phyloP scores from a whole-genome alignment of 1,140 invertebrate species.

The Macrocentrus cingulum region DNA sequence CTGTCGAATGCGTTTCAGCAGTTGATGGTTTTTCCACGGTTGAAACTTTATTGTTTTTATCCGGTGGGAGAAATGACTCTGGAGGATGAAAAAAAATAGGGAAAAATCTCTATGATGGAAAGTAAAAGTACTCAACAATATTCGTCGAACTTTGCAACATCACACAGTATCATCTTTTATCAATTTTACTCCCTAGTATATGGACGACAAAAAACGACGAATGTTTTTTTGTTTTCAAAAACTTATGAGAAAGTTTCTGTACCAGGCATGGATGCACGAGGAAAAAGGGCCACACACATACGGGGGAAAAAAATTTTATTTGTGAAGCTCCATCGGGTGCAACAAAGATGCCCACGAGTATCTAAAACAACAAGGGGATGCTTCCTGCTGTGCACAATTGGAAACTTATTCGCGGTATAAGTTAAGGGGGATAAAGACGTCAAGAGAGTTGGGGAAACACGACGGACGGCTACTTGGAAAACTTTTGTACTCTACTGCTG shows the following conservation, averaged over 20 bases:
- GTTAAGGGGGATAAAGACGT: background rate
- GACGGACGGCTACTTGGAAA: slow-evolving; percentile 20
- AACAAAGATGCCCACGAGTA: background rate
- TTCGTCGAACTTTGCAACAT: background rate
- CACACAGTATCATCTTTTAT: background rate
- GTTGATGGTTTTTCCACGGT: background rate
- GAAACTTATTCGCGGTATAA: background rate
- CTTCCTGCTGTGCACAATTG: slow-evolving; percentile 2
- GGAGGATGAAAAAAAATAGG: no score
- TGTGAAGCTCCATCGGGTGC: background rate
- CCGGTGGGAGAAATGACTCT: no score
- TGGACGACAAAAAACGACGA: no score
- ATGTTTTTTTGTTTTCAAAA: no score
- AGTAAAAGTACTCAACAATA: background rate
- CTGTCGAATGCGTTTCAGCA: background rate
- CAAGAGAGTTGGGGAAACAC: background rate
- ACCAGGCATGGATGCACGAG: slow-evolving; percentile 17
- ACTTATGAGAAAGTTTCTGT: slow-evolving; percentile 15
- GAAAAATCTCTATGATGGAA: no score
- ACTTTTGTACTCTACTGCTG: slow-evolving; percentile 7
- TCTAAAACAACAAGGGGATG: slow-evolving; percentile 7
- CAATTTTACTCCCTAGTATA: no score
- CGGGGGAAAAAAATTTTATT: slow-evolving; percentile 9
- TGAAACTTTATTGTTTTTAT: no score
- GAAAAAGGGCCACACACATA: no score